Evolutionary conservation across 2,888 invertebrate species (phyloP), one percentile per base, ranked within the genome.

Genomic region (Chirona hameri): DNA sequence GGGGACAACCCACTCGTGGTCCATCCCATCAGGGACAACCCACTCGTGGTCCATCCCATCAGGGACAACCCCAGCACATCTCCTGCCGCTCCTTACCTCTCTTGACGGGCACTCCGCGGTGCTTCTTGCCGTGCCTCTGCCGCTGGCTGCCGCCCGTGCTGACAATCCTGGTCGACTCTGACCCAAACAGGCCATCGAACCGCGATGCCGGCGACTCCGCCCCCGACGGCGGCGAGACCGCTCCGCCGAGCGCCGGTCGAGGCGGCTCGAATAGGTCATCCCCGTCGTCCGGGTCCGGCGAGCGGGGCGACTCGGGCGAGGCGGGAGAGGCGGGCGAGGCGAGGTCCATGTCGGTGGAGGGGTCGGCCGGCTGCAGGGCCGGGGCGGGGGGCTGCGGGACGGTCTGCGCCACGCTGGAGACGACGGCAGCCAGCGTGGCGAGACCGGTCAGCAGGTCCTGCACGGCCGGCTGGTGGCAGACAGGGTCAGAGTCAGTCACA

Each of bases 241-340:
- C 57, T 10, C 21, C 46, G 31, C 52, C 31, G 60, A 85, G 39
- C 27, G 85, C 83, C 65, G 86, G 86, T 57, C 85, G 84, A 10
- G 94, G 95, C 82, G 95, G 95, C 88, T 93, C 93, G 89, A 95
- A 95, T 85, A 95, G 90, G 88, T 95, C 95, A 86, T 95, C 95
- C 87, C 94, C 95, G 88, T 95, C 93, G 86, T 93, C 93, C n/a
- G 95, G 94, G 80, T 94, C 95, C 0, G 95, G 95, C 80, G 80
- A 80, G 80, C 80, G 27, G 0, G 80, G 80, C 81, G 95, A 95
- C 29, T 82, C 84, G 29, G 86, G 86, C 46, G 87, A 87, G 89
- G 96, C 95, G 0, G 96, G 96, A 39, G 87, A 87, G 89, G 96
- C 95, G 0, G 96, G 96, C 39, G 95, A 95, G 85, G 93, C 93